Evolutionary conservation across 2,113 vertebrate species (phyloP), one percentile per base, ranked within the genome.

Genomic region (Aldabrachelys gigantea): DNA sequence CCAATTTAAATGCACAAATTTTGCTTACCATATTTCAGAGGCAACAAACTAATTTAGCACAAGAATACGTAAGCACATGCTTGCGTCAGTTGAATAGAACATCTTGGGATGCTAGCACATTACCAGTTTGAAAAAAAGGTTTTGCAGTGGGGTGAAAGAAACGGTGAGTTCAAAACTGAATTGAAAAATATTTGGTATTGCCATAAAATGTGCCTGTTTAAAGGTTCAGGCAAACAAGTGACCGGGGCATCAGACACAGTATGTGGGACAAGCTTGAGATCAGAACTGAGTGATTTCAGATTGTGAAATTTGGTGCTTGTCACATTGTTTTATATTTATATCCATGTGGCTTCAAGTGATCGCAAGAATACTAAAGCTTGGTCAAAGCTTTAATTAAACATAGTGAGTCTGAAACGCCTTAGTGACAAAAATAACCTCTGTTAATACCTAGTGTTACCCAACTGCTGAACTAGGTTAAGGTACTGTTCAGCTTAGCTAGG

Each of bases 401-500:
- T n/a, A 31, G 79, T 49, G 53, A 69, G 41, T 16, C 96, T 86
- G 80, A 94, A 95, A 86, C n/a, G 25, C 95, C 92, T 93, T 91
- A 93, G 57, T 0, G 0, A 47, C 38, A 91, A 84, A 93, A 97
- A 95, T 96, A 97, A 87, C 11, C 25, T 2, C 69, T 1, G 1
- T 49, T 97, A 96, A 97, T 83, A 49, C 93, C 54, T 25, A 4
- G 86, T 82, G 95, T 92, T 97, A 95, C 89, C 92, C 91, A 96
- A 91, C 1, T 1, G 79, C 93, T 88, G 84, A 97, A 92, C 12
- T 84, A 85, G 94, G 92, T 90, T 97, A 92, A 31, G 72, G 88
- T 87, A 13, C 80, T 93, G 94, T 93, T 91, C 47, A 5, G 95
- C 85, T 95, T 96, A 93, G 90, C 10, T 95, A 54, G 94, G 97